Percentiles rank a stretch among this genome's conserved stretches.
Conservation (phyloP, 2,797 vertebrate species). For the Lepidocolaptes lacrymiger region DNA sequence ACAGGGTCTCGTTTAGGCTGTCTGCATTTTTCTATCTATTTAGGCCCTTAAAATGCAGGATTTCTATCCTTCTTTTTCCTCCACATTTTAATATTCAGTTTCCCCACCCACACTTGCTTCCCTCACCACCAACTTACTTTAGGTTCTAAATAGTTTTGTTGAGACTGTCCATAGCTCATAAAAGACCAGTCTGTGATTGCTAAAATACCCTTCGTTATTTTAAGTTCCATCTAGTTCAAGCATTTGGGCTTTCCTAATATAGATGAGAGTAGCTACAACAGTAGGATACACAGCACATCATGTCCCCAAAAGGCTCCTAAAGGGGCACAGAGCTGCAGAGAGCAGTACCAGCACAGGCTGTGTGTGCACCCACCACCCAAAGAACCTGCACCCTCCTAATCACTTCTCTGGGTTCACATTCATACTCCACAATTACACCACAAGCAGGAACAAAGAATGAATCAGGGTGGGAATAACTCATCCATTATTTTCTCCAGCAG, state of each 20-base stretch:
- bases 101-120: constrained; percentile 19
- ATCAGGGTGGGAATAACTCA: neutral
- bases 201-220: constrained; percentile 36
- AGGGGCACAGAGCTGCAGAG: accelerated
- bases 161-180: neutral
- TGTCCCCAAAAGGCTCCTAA: neutral
- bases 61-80: neutral
- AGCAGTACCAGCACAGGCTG: neutral
- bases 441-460: neutral
- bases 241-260: neutral
- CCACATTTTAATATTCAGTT: neutral
- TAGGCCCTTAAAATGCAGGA: neutral
- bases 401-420: neutral
- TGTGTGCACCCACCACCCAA: neutral
- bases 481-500: neutral
- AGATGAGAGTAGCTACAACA: neutral
- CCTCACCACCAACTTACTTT: neutral
- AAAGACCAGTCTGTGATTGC: neutral
- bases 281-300: neutral
- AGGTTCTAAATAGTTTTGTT: neutral
- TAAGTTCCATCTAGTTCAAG: neutral
- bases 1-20: neutral
- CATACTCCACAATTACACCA: neutral
- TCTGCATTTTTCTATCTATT: neutral
- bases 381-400: neutral